These are phyloP conservation scores for Pelecanoides urinatrix DNA, from an alignment of 2,113 vertebrate species.

Conservation along the genomic window DNA sequence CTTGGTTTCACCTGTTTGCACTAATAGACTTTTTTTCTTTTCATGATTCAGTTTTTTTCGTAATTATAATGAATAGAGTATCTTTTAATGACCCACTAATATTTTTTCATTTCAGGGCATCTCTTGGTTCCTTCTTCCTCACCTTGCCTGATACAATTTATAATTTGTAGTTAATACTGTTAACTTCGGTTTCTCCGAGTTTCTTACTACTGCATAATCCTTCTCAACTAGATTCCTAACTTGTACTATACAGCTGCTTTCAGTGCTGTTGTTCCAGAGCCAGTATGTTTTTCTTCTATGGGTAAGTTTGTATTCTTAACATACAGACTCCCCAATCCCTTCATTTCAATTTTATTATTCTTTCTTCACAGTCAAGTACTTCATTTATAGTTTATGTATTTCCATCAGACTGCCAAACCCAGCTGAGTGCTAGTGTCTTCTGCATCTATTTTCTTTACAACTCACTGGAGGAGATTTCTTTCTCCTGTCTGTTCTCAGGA, in stretches of 20 bases:
- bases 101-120: background rate
- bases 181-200: background rate
- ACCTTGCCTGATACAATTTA: background rate
- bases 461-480: background rate
- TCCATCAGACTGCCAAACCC: background rate
- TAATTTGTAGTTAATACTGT: background rate
- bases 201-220: background rate
- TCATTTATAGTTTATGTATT: background rate
- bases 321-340: background rate
- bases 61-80: background rate
- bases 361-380: background rate
- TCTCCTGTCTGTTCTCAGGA: background rate
- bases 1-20: background rate
- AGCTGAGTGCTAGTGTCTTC: background rate
- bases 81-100: background rate
- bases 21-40: background rate
- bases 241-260: background rate
- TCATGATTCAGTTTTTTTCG: background rate
- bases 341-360: background rate
- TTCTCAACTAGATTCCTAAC: background rate
- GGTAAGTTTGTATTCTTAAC: background rate
- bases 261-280: background rate
- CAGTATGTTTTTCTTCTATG: background rate
- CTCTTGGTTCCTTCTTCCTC: background rate
- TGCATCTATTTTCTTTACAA: background rate